Base-by-base conservation (phyloP, 1,140 invertebrate genomes). In the Nasonia giraulti region DNA sequence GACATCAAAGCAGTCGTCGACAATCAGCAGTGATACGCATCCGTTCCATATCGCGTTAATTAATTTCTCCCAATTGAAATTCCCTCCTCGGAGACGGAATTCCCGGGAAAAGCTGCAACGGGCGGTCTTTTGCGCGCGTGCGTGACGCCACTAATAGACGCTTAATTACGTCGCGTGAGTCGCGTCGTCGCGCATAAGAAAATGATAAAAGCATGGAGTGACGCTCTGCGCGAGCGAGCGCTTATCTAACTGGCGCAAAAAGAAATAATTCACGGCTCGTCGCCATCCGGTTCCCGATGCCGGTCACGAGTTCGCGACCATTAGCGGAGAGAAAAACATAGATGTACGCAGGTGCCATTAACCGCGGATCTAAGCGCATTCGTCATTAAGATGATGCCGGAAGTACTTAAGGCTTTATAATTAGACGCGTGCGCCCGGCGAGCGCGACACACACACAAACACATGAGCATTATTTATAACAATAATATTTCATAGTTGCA, bases 321-420 rank as follows among this genome's bases (percentile, higher is more conserved):
- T 78, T 78, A 78, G 50, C n/a, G 23, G 20, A 68, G n/a, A 17
- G 66, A 76, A 10, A 47, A 47, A 11, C 27, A 12, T 31, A 23
- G 0, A 50, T 17, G 2, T 50, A 37, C 5, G 33, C 33, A 47
- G 40, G 74, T n/a, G 40, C 7, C 68, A 71, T 71, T 71, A 27
- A 71, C 68, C 27, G 68, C 68, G 10, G 11, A 4, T 40, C 37
- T 40, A 40, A 44, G 31, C 27, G 47, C 14, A 79, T 66, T 37
- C 27, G 17, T 77, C 75, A 27, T 50, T 50, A 77, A 23, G 44
- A 23, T 50, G 75, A 77, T 27, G 50, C 77, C 77, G 77, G 77
- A 79, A 66, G 55, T 66, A 33, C 50, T 79, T 79, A 40, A 79
- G 31, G 3, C 3, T 17, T 62, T 79, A 79, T 66, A 37, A 66